Conservation (phyloP, 2,113 vertebrate species). For the Rhea americana region DNA sequence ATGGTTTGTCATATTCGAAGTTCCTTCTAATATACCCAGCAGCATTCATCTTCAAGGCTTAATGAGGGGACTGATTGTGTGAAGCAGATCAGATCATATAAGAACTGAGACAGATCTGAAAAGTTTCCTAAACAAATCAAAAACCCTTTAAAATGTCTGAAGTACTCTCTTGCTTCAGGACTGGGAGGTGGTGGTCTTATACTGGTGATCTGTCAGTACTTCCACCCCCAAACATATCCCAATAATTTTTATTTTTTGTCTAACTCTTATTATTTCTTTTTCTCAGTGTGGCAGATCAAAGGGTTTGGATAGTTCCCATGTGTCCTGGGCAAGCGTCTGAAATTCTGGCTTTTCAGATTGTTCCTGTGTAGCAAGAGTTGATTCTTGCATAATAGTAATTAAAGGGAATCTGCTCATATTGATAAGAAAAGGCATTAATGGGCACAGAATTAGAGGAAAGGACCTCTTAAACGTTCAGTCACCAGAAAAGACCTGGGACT, state of each 20-base stretch:
- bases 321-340: neutral
- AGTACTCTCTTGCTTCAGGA: neutral
- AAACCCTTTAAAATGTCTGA: neutral
- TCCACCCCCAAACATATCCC: neutral
- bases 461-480: neutral
- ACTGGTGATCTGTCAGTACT: neutral
- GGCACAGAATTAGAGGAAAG: neutral
- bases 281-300: neutral
- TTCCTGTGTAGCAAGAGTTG: neutral
- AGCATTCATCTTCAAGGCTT: neutral
- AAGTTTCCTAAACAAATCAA: neutral
- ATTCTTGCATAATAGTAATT: neutral
- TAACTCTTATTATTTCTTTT: neutral
- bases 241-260: neutral
- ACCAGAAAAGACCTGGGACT: neutral
- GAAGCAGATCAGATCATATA: neutral
- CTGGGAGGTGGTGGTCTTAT: neutral
- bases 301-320: neutral
- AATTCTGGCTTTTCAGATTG: neutral
- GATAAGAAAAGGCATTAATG: neutral
- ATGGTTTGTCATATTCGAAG: neutral
- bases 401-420: neutral
- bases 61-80: neutral
- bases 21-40: neutral
- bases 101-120: neutral